A percentile compares a stretch with the other conserved stretches of the same genome.
These are phyloP conservation scores for Dromas ardeola DNA, from an alignment of 2,113 vertebrate species.

Conservation along the genomic window DNA sequence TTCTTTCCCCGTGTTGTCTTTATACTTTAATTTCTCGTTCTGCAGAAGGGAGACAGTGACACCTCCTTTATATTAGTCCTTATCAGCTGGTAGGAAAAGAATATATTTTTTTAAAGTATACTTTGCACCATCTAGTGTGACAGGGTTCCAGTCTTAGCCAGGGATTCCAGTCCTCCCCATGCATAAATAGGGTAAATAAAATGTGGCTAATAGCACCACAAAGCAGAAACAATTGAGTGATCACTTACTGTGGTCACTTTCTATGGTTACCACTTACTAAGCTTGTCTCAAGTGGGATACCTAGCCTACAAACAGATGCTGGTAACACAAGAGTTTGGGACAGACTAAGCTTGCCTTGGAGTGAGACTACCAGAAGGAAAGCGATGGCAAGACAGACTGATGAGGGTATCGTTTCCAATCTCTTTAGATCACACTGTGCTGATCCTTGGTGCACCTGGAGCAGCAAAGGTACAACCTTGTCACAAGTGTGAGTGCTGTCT, in stretches of 20 bases:
- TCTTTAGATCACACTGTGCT: background rate
- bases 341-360: background rate
- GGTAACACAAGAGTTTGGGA: background rate
- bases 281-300: background rate
- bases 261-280: background rate
- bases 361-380: background rate
- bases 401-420: background rate
- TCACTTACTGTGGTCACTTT: accelerated
- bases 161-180: background rate
- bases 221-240: background rate
- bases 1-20: background rate
- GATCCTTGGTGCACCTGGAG: no score
- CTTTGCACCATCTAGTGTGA: background rate
- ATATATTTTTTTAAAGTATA: background rate
- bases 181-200: background rate
- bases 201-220: background rate
- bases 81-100: background rate
- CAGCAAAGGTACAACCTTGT: background rate
- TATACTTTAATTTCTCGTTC: background rate
- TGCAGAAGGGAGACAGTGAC: background rate
- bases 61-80: background rate
- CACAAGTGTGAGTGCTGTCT: background rate
- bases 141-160: background rate
- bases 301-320: background rate
- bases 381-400: background rate